A percentile compares a stretch with the other conserved stretches of the same genome.
phyloP scores from a whole-genome alignment of 2,113 vertebrate genomes.

The Cyprinodon brontotheroides region DNA sequence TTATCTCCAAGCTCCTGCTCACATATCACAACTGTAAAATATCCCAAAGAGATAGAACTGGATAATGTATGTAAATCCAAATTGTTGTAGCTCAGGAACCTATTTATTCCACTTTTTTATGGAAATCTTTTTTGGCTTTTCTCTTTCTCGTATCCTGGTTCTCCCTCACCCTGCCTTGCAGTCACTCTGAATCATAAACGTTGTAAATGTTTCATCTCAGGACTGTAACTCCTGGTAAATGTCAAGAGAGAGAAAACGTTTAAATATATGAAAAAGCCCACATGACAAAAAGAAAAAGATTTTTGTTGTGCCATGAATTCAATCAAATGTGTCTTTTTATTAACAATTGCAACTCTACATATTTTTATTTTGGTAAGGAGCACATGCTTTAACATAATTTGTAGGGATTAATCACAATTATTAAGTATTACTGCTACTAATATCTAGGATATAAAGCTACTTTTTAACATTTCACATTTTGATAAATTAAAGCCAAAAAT shows the following conservation, averaged over 20 bases:
- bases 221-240: slow-evolving; percentile 47
- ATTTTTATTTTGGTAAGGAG: neutral
- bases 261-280: slow-evolving; percentile 35
- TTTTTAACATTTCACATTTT: neutral
- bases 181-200: slow-evolving; percentile 63
- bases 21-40: slow-evolving; percentile 73
- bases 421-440: slow-evolving; percentile 12
- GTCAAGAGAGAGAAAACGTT: slow-evolving; percentile 34
- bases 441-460: slow-evolving; percentile 8
- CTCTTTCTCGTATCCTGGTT: slow-evolving; percentile 56
- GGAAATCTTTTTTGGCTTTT: slow-evolving; percentile 70
- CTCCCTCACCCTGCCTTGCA: slow-evolving; percentile 59
- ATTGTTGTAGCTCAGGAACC: slow-evolving; percentile 75
- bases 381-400: neutral
- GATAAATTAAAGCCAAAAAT: neutral
- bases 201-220: slow-evolving; percentile 62
- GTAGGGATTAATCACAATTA: slow-evolving; percentile 29
- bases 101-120: slow-evolving; percentile 81
- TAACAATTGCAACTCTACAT: neutral
- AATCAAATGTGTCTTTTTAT: neutral
- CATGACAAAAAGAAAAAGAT: slow-evolving; percentile 8
- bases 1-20: slow-evolving; percentile 63
- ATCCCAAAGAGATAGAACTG: slow-evolving; percentile 75
- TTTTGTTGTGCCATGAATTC: slow-evolving; percentile 6
- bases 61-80: slow-evolving; percentile 81